phyloP scores from a whole-genome alignment of 2,797 vertebrate species.

The Bradypodion ventrale region DNA sequence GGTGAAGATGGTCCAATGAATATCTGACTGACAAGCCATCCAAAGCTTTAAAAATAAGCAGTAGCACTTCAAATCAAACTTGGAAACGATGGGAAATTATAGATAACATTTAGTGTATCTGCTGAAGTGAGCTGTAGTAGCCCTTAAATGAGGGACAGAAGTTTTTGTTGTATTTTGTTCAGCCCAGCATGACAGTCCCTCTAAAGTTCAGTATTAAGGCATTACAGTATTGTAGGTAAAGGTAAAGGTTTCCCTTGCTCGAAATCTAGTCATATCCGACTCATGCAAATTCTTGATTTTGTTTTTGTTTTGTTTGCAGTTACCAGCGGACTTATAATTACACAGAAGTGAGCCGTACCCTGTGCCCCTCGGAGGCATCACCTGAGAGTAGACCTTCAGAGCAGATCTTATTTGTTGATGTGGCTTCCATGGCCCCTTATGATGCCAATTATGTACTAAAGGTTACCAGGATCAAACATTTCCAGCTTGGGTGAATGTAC shows the following conservation, averaged over 20 bases:
- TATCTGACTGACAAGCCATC: no score
- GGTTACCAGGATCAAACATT: conserved; percentile 76
- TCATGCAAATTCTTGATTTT: neutral
- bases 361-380: conserved; percentile 77
- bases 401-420: conserved; percentile 77
- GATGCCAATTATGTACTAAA: conserved; percentile 74
- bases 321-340: conserved; percentile 80
- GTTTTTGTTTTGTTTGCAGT: conserved; percentile 56
- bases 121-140: neutral
- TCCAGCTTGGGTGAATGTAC: conserved; percentile 79
- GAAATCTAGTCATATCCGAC: no score
- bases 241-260: no score
- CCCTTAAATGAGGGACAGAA: no score
- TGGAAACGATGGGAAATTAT: no score
- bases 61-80: no score
- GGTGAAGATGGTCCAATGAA: no score
- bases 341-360: conserved; percentile 81
- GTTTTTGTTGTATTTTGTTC: neutral
- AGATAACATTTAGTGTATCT: neutral
- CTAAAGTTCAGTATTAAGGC: neutral
- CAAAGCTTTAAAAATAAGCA: no score
- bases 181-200: neutral
- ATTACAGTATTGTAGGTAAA: neutral
- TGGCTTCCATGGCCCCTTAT: conserved; percentile 79
- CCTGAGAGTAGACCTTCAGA: conserved; percentile 68